phyloP scores from a whole-genome alignment of 2,797 vertebrate genomes.

The Gallinago stenura region DNA sequence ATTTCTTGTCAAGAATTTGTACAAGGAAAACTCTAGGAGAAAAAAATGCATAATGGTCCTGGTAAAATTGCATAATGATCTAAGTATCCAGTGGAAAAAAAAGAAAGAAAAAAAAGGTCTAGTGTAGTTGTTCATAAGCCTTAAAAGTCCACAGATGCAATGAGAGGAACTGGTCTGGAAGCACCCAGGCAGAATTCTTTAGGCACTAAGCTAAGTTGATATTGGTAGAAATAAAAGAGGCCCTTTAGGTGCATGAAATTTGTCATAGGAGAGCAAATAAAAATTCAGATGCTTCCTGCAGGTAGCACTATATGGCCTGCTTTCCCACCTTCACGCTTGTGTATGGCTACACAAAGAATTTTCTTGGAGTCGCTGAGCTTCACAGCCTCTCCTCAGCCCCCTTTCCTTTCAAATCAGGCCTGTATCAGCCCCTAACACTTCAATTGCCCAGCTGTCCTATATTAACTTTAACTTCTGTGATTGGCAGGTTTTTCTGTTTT shows the following conservation, averaged over 20 bases:
- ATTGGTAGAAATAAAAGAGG: not conserved
- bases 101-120: not conserved
- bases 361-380: not conserved
- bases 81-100: not conserved
- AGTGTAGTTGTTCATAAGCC: not conserved
- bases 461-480: not conserved
- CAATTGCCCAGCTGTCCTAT: not conserved
- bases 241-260: not conserved
- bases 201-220: not conserved
- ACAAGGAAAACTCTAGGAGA: not conserved
- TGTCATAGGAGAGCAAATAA: not conserved
- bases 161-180: not conserved
- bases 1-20: not conserved
- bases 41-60: not conserved
- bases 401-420: not conserved
- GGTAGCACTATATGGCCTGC: not conserved
- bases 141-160: not conserved
- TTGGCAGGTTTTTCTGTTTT: not conserved
- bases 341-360: not conserved
- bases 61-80: not conserved
- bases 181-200: not conserved
- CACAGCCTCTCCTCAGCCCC: not conserved
- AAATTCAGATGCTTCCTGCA: not conserved
- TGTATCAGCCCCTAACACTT: not conserved
- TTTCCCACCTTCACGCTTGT: not conserved